phyloP scores from a whole-genome alignment of 2,113 vertebrate genomes.

The Dissostichus mawsoni region DNA sequence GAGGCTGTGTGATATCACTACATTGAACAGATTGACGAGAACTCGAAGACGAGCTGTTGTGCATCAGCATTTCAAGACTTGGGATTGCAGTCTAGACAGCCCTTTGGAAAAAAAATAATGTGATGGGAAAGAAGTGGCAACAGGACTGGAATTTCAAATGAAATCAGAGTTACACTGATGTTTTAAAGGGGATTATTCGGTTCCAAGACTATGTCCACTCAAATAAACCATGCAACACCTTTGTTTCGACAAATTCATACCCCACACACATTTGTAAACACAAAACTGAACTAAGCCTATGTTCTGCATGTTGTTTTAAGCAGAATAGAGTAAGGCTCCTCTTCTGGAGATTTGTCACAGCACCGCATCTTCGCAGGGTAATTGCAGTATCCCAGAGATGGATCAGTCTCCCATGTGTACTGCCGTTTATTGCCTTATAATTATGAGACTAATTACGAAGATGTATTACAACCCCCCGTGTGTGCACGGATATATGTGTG shows the following conservation, averaged over 20 bases:
- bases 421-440: slow-evolving; percentile 80
- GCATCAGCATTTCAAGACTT: slow-evolving; percentile 41
- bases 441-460: slow-evolving; percentile 83
- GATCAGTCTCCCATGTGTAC: slow-evolving; percentile 73
- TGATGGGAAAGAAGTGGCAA: neutral
- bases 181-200: neutral
- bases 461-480: slow-evolving; percentile 73
- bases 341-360: slow-evolving; percentile 68
- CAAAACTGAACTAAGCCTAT: slow-evolving; percentile 21
- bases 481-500: slow-evolving; percentile 26
- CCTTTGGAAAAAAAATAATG: neutral
- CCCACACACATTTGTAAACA: slow-evolving; percentile 1
- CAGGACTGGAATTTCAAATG: slow-evolving; percentile 37
- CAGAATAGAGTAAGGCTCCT: slow-evolving; percentile 28
- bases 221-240: slow-evolving; percentile 7
- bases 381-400: slow-evolving; percentile 72
- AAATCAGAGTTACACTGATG: neutral
- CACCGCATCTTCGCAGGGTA: slow-evolving; percentile 60
- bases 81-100: slow-evolving; percentile 41
- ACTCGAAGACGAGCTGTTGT: slow-evolving; percentile 51
- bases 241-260: slow-evolving; percentile 6
- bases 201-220: neutral
- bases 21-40: slow-evolving; percentile 52
- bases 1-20: slow-evolving; percentile 46
- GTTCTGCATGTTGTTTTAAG: slow-evolving; percentile 20